Evolutionary conservation across 2,113 vertebrate species (phyloP), one percentile per base, ranked within the genome.

Genomic region (Halichoeres trimaculatus): DNA sequence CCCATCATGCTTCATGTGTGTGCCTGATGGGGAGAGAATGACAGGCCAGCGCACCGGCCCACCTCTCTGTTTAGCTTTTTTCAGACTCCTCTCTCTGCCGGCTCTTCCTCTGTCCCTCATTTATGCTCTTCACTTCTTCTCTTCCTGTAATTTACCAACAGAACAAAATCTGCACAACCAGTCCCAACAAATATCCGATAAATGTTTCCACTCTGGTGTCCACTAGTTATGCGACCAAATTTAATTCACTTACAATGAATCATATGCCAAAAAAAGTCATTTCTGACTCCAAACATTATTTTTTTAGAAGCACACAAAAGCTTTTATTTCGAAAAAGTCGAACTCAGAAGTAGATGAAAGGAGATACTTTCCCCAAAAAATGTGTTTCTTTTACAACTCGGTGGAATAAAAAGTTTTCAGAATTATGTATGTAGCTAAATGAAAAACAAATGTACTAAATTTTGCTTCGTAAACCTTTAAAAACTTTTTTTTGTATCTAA

Each of bases 1-100:
- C 93, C 93, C 94, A 57, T 97, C 96, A 95, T 95, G 95, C 94
- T 96, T 94, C 95, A 92, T 91, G 93, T 92, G 94, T 95, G 74
- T 93, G 91, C 93, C 90, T 89, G 84, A 86, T 90, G 86, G 85
- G 56, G 86, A 85, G 88, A 85, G 91, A 90, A 91, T 93, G 93
- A 95, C 92, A 94, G 88, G 85, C 81, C 82, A 51, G 56, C 81
- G 88, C 80, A 86, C 80, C 90, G 79, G 8, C 62, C 63, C 74
- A 75, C 72, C 70, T 72, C 57, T 62, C 72, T 41, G 30, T 52
- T 78, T 61, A 58, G 17, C 5, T 41, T 73, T 51, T 34, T 54
- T 80, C 41, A 7, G 10, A 54, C 45, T 63, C 2, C 36, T 61
- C 59, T 72, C 24, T 67, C 12, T 41, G 20, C 19, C 14, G 58